These are phyloP conservation scores for Polypterus bichir DNA, from an alignment of 2,113 vertebrate species.

Conservation along the genomic window DNA sequence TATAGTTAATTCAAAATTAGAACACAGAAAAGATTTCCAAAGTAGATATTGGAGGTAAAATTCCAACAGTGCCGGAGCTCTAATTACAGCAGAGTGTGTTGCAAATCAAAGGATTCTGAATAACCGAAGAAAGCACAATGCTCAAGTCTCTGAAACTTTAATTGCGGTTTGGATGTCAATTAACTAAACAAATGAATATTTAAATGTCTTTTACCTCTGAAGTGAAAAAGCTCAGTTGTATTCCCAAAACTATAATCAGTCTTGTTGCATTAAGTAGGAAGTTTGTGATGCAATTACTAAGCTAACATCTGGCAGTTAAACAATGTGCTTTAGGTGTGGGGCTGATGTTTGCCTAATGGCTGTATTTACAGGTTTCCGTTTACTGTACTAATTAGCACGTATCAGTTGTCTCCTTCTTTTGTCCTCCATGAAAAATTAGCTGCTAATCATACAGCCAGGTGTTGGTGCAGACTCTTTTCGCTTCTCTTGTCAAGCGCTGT, in stretches of 20 bases:
- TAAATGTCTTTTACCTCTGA: slow-evolving; percentile 6
- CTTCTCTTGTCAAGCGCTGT: too few species aligned
- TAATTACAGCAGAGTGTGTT: not conserved
- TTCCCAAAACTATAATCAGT: not conserved
- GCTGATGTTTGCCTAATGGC: slow-evolving; percentile 15
- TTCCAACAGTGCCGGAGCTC: not conserved
- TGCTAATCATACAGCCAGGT: slow-evolving; percentile 19
- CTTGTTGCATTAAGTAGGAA: slow-evolving; percentile 11
- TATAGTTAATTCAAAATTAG: slow-evolving; percentile 31
- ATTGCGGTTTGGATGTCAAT: not conserved
- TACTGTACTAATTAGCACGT: slow-evolving; percentile 18
- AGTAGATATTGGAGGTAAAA: too few species aligned
- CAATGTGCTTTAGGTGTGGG: slow-evolving; percentile 16
- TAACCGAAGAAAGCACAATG: not conserved
- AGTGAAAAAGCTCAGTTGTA: slow-evolving; percentile 8
- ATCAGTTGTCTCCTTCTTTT: slow-evolving; percentile 19
- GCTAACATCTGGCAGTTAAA: not conserved
- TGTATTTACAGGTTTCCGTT: slow-evolving; percentile 17
- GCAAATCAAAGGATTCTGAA: not conserved
- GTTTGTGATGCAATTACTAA: slow-evolving; percentile 10
- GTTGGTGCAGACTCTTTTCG: not conserved
- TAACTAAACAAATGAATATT: not conserved
- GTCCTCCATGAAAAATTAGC: slow-evolving; percentile 16
- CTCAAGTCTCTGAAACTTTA: not conserved
- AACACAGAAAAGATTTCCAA: slow-evolving; percentile 23